Evolutionary conservation across 2,888 invertebrate genomes (phyloP), one percentile per base, ranked within the genome.

Genomic region (Choristoneura rosaceana): DNA sequence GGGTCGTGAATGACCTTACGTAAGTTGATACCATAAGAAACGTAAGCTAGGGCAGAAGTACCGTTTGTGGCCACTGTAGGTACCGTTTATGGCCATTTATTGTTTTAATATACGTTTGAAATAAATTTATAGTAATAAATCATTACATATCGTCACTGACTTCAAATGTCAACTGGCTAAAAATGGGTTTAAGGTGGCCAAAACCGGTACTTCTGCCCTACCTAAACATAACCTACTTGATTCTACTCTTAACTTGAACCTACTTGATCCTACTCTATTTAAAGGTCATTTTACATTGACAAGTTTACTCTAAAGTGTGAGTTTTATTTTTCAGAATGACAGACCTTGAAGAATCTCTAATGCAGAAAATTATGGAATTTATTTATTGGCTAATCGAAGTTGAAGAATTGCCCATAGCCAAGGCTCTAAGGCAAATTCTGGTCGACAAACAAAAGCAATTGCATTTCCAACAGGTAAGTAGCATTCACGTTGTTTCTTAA

Each of bases 1-100:
- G 99, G 81, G 98, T 99, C 74, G 98, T 99, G 71, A 98, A 98
- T 83, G 99, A 99, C 91, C 95, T 99, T 82, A 99, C 99, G 99
- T 99, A 89, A 96, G 97, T 96, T 70, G 1, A 58, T n/a, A 10
- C 25, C n/a, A 47, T 33, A 14, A 33, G 58, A 15, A 33, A 8
- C 34, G 34, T n/a, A n/a, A n/a, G n/a, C n/a, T n/a, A n/a, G n/a
- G n/a, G n/a, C n/a, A n/a, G n/a, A n/a, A n/a, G n/a, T n/a, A n/a
- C n/a, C n/a, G n/a, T n/a, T n/a, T n/a, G n/a, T n/a, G n/a, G n/a
- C n/a, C n/a, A n/a, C n/a, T n/a, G n/a, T n/a, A n/a, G n/a, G n/a
- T n/a, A n/a, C n/a, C n/a, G n/a, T n/a, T n/a, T n/a, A n/a, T n/a
- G n/a, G n/a, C n/a, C n/a, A n/a, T n/a, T n/a, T n/a, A n/a, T n/a